Evolutionary conservation across 2,797 vertebrate species (phyloP).

Genomic region (Arnoldichthys spilopterus): DNA sequence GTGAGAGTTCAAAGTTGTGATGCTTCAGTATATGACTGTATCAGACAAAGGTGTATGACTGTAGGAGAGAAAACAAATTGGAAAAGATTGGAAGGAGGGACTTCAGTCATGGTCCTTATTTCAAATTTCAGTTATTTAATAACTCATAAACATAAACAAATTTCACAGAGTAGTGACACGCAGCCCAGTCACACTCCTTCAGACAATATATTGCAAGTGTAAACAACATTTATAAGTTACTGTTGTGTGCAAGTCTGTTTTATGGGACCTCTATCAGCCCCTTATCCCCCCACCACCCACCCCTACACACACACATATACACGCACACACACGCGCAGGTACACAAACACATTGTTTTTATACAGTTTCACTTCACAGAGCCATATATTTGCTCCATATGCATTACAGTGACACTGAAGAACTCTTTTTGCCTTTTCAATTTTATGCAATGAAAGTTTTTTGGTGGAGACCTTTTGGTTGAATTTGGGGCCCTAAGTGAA

Average conservation of each 20-base stretch:
- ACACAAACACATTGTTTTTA: constrained; percentile 1
- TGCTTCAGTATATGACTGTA: too few species aligned
- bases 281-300: not conserved
- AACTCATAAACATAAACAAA: not conserved
- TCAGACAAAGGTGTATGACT: too few species aligned
- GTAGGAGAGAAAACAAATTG: too few species aligned
- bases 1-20: too few species aligned
- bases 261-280: constrained; percentile 34
- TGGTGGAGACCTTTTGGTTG: not conserved
- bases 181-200: constrained; percentile 56
- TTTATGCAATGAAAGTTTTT: not conserved
- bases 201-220: constrained; percentile 69
- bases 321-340: not conserved
- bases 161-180: constrained; percentile 13
- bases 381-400: not conserved
- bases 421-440: too few species aligned
- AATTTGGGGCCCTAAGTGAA: not conserved
- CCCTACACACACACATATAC: too few species aligned
- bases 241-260: constrained; percentile 65
- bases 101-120: too few species aligned
- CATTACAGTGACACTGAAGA: not conserved
- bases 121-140: too few species aligned
- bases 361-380: not conserved
- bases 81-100: too few species aligned
- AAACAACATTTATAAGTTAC: constrained; percentile 67